phyloP scores from a whole-genome alignment of 2,888 invertebrate species.

The Troides aeacus region DNA sequence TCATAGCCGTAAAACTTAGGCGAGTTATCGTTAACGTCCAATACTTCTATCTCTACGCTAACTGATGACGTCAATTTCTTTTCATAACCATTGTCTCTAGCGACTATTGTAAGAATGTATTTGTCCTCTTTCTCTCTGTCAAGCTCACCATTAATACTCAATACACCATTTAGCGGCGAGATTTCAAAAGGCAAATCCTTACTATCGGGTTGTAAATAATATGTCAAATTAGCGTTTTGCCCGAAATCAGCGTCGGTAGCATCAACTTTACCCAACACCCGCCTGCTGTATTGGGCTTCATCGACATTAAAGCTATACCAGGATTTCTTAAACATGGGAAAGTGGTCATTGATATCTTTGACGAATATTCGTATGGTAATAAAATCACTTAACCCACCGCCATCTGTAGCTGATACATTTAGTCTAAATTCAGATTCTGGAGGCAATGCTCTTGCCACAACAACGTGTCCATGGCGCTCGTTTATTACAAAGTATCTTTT shows the following conservation, averaged over 20 bases:
- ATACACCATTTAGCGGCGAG: slow-evolving; percentile 83
- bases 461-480: slow-evolving; percentile 86
- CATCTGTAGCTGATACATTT: slow-evolving; percentile 87
- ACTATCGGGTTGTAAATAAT: slow-evolving; percentile 77
- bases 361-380: slow-evolving; percentile 86
- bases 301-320: slow-evolving; percentile 91
- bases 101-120: slow-evolving; percentile 86
- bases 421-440: slow-evolving; percentile 88
- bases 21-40: slow-evolving; percentile 91
- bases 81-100: slow-evolving; percentile 85
- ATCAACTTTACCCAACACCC: slow-evolving; percentile 86
- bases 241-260: slow-evolving; percentile 91
- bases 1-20: slow-evolving; percentile 90
- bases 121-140: slow-evolving; percentile 87
- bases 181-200: slow-evolving; percentile 84
- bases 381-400: slow-evolving; percentile 85
- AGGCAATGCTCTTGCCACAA: slow-evolving; percentile 84
- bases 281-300: slow-evolving; percentile 87
- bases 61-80: slow-evolving; percentile 85
- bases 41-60: slow-evolving; percentile 88
- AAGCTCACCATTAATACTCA: slow-evolving; percentile 87
- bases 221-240: slow-evolving; percentile 88
- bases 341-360: slow-evolving; percentile 90
- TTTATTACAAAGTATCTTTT: slow-evolving; percentile 88
- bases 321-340: slow-evolving; percentile 89